Percentiles rank a stretch among this genome's conserved stretches.
phyloP scores from a whole-genome alignment of 1,140 invertebrate genomes.

The Saccostrea echinata region DNA sequence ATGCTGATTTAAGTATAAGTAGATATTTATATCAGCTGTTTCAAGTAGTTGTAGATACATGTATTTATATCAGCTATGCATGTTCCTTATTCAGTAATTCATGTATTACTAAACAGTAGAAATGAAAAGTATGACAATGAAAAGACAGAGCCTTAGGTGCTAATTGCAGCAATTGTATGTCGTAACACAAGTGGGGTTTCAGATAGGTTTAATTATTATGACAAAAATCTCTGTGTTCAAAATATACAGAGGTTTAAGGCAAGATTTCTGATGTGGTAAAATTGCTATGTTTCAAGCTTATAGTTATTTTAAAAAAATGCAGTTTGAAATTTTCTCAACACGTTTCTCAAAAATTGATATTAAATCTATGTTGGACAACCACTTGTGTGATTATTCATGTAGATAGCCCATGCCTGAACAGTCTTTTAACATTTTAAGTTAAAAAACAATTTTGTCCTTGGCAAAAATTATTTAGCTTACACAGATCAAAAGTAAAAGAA shows the following conservation, averaged over 20 bases:
- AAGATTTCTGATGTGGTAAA: neutral
- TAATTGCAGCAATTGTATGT: neutral
- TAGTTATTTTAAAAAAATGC: too few relatives aligned
- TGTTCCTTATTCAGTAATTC: neutral
- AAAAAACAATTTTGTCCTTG: neutral
- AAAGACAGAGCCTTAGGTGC: neutral
- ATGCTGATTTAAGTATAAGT: too few relatives aligned
- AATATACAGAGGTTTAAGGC: neutral
- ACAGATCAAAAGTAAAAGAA: neutral
- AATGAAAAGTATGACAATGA: neutral
- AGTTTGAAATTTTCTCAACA: too few relatives aligned
- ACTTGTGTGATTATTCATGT: neutral
- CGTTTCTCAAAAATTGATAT: too few relatives aligned
- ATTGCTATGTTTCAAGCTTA: too few relatives aligned
- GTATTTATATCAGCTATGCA: neutral
- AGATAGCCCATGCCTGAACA: neutral
- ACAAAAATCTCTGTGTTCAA: neutral
- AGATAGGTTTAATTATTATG: neutral
- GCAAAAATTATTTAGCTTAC: neutral
- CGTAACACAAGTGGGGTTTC: neutral
- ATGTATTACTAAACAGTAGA: neutral
- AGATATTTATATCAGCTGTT: too few relatives aligned
- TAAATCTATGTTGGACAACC: neutral
- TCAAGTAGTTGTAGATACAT: too few relatives aligned
- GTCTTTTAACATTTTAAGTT: conserved; percentile 2